phyloP scores from a whole-genome alignment of 2,113 vertebrate species.

The Miniopterus natalensis region DNA sequence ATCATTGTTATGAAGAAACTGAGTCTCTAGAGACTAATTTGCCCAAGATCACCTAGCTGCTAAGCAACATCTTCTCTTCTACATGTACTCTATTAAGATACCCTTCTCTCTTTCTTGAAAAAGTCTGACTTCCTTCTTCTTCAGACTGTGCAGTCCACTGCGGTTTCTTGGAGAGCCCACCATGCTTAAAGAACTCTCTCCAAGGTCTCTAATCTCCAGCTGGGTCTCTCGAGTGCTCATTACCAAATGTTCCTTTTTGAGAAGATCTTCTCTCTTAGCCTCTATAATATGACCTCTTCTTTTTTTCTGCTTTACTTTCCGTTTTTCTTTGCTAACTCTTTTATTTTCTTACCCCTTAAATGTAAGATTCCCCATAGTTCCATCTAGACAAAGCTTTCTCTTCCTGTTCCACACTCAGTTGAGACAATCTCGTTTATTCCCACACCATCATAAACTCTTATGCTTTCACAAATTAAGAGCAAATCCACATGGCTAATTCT shows the following conservation, averaged over 20 bases:
- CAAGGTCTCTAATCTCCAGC: background rate
- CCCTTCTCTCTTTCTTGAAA: background rate
- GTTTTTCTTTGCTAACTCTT: background rate
- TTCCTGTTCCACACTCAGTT: background rate
- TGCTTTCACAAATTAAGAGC: background rate
- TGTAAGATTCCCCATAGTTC: background rate
- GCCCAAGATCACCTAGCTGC: background rate
- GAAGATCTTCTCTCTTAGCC: background rate
- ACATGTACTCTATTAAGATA: background rate
- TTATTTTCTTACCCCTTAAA: background rate
- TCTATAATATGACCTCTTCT: background rate
- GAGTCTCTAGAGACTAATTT: constrained; percentile 28
- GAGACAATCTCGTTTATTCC: background rate
- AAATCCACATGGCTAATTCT: background rate
- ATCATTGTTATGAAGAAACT: constrained; percentile 40
- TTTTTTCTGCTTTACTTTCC: background rate
- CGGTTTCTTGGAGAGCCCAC: background rate
- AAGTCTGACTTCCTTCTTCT: background rate
- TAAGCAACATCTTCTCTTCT: background rate
- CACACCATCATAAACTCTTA: background rate
- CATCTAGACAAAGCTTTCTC: background rate
- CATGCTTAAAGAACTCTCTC: background rate
- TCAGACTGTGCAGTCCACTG: background rate
- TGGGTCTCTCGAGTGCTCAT: background rate
- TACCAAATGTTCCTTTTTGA: background rate